These are phyloP conservation scores for Ia io DNA, from an alignment of 2,113 vertebrate genomes.

Conservation along the genomic window DNA sequence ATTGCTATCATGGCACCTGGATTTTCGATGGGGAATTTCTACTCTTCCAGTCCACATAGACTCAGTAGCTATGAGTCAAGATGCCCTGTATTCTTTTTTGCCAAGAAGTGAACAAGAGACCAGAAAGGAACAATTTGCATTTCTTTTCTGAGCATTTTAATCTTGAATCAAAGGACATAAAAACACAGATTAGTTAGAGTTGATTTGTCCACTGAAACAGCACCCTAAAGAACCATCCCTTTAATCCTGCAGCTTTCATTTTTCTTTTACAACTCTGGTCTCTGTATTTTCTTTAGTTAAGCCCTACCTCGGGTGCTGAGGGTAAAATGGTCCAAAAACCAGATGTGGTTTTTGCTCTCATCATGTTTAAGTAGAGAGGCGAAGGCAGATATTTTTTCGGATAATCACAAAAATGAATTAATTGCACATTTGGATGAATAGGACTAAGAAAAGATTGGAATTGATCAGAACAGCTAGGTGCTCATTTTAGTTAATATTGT, in stretches of 20 bases:
- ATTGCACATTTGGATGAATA: neutral
- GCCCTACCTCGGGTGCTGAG: rapidly evolving
- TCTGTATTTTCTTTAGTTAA: neutral
- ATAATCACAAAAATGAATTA: neutral
- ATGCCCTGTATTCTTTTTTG: neutral
- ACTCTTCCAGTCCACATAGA: neutral
- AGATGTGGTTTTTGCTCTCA: neutral
- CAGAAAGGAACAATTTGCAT: neutral
- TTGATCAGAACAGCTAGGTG: neutral
- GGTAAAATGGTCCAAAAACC: neutral
- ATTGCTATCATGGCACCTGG: neutral
- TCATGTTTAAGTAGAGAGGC: neutral
- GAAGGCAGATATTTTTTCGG: neutral
- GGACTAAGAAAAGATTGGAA: neutral
- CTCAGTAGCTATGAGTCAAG: neutral
- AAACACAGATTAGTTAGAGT: neutral
- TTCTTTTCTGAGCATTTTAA: neutral
- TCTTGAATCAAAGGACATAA: neutral
- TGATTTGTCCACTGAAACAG: neutral
- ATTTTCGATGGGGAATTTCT: neutral
- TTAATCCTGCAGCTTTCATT: neutral
- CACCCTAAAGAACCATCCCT: neutral
- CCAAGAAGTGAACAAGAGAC: neutral
- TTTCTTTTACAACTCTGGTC: neutral
- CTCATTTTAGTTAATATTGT: neutral